Conservation (phyloP, 2,797 vertebrate species). For the Sebastes oblongus region DNA sequence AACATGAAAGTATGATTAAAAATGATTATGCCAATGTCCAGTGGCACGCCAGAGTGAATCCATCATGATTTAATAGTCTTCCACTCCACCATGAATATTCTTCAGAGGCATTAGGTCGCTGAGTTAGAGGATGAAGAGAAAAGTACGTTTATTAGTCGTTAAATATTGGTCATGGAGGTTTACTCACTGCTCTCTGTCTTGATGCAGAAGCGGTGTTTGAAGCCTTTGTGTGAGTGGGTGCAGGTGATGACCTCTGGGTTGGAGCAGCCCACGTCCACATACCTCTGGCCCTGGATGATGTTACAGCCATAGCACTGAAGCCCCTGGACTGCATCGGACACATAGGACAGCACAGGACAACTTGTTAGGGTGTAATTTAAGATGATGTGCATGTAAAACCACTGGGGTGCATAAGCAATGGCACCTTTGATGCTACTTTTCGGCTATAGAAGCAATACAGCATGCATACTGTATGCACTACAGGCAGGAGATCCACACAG, state of each 20-base stretch:
- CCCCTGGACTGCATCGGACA: conserved; percentile 75
- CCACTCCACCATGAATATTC: conserved; percentile 36
- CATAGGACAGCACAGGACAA: not conserved
- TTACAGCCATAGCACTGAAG: conserved; percentile 95
- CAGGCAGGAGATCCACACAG: not conserved
- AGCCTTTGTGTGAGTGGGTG: conserved; percentile 86
- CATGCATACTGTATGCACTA: not conserved
- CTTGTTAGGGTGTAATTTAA: not conserved
- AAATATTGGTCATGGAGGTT: not conserved
- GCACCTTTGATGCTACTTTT: not conserved
- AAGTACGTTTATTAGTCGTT: not conserved
- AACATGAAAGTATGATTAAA: conserved; percentile 63
- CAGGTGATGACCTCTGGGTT: conserved; percentile 92
- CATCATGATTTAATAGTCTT: conserved; percentile 44
- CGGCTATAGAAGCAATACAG: not conserved
- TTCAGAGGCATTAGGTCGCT: conserved; percentile 1
- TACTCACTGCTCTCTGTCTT: conserved; percentile 87
- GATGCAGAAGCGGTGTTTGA: conserved; percentile 88
- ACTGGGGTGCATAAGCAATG: not conserved
- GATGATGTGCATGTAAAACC: not conserved
- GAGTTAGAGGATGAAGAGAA: not conserved
- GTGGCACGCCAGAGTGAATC: conserved; percentile 44
- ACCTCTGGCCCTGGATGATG: conserved; percentile 87
- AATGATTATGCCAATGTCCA: conserved; percentile 55
- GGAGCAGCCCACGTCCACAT: conserved; percentile 89